Evolutionary conservation across 2,113 vertebrate genomes (phyloP).

Genomic region (Daubentonia madagascariensis): DNA sequence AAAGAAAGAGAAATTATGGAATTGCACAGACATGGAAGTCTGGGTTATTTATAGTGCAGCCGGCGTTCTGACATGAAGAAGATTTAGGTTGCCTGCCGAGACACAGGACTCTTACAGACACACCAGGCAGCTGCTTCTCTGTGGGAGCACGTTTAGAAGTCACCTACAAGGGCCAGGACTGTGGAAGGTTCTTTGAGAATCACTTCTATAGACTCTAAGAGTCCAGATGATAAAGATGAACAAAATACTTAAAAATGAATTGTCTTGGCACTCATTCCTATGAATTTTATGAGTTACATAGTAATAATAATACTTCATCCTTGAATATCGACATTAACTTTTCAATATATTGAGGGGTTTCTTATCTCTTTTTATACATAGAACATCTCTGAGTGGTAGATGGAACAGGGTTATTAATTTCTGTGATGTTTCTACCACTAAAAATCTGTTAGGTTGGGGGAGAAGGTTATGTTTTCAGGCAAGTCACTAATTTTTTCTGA

Average conservation of each 20-base stretch:
- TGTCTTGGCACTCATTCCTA: rapidly evolving
- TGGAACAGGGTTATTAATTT: rapidly evolving
- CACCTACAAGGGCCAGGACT: not conserved
- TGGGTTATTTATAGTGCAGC: constrained; percentile 5
- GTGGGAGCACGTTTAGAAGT: rapidly evolving
- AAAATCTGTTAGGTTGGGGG: rapidly evolving
- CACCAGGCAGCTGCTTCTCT: not conserved
- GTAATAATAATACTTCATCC: rapidly evolving
- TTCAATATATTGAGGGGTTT: rapidly evolving
- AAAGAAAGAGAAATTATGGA: not conserved
- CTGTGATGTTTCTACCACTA: rapidly evolving
- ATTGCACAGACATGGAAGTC: not conserved
- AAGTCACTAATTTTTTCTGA: not conserved
- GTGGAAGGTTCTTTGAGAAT: not conserved
- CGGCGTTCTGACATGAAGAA: not conserved
- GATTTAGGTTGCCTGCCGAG: not conserved
- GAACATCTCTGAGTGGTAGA: not conserved
- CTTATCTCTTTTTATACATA: rapidly evolving
- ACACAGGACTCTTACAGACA: not conserved
- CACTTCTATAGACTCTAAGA: rapidly evolving
- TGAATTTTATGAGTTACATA: rapidly evolving
- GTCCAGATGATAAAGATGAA: rapidly evolving
- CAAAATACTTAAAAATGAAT: rapidly evolving
- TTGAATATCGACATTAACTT: rapidly evolving
- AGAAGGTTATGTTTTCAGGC: not conserved